These are phyloP conservation scores for Agriopis leucophaearia DNA, from an alignment of 2,888 invertebrate species.

Conservation along the genomic window DNA sequence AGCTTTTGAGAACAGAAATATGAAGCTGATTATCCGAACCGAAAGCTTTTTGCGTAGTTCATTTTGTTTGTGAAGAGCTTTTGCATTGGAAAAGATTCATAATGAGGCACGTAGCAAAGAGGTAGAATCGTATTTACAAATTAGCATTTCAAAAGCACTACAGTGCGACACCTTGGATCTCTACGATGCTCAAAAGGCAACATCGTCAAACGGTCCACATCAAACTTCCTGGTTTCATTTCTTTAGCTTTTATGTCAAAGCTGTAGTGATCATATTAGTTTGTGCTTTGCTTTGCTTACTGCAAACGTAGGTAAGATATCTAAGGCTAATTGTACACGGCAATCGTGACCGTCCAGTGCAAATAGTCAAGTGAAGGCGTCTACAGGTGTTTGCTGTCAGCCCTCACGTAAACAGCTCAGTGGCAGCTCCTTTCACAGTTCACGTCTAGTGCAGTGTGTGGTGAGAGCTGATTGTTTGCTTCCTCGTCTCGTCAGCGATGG, in stretches of 20 bases:
- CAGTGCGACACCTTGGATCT: slow-evolving; percentile 51
- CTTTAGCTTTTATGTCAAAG: slow-evolving; percentile 20
- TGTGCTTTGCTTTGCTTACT: slow-evolving; percentile 19
- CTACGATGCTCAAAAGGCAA: slow-evolving; percentile 61
- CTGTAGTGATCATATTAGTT: slow-evolving; percentile 35
- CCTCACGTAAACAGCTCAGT: slow-evolving; percentile 80
- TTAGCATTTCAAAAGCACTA: slow-evolving; percentile 53
- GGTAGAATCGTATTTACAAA: slow-evolving; percentile 50
- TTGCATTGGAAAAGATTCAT: slow-evolving; percentile 18
- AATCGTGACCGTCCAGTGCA: slow-evolving; percentile 76
- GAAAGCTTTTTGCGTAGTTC: slow-evolving; percentile 48
- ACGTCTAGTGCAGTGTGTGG: slow-evolving; percentile 42
- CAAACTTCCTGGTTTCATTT: slow-evolving; percentile 5
- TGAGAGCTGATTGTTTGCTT: slow-evolving; percentile 38
- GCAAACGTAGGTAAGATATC: slow-evolving; percentile 66
- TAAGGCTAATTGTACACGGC: slow-evolving; percentile 80
- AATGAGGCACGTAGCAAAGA: slow-evolving; percentile 22
- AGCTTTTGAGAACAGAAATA: slow-evolving; percentile 70
- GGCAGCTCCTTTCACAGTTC: slow-evolving; percentile 68
- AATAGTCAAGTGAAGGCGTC: slow-evolving; percentile 74
- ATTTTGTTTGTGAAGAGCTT: slow-evolving; percentile 44
- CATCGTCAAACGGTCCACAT: slow-evolving; percentile 52
- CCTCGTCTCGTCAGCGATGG: slow-evolving; percentile 23
- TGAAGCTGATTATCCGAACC: slow-evolving; percentile 66
- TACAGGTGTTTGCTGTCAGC: slow-evolving; percentile 80